Evolutionary conservation across 2,797 vertebrate species (phyloP).

Genomic region (Dryobates pubescens): DNA sequence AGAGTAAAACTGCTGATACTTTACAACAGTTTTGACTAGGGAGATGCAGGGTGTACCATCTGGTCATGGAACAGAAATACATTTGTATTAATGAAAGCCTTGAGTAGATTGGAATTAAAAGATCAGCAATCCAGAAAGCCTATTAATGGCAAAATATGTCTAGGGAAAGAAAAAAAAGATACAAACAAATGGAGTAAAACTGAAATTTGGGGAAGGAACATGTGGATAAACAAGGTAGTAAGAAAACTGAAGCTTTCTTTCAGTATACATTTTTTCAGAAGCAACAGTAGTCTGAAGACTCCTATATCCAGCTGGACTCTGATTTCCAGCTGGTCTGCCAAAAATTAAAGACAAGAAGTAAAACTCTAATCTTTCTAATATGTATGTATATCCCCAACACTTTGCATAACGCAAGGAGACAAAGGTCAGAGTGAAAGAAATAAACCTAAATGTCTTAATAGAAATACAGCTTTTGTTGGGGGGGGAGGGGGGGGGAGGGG

Average conservation of each 20-base stretch:
- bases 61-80: neutral
- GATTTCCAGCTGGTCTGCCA: neutral
- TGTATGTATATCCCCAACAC: neutral
- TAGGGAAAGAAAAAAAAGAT: no score
- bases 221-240: neutral
- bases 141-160: neutral
- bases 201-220: neutral
- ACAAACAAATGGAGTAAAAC: neutral
- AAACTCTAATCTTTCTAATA: neutral
- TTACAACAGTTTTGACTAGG: neutral
- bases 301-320: neutral
- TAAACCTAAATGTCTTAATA: neutral
- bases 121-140: neutral
- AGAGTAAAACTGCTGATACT: neutral
- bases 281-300: neutral
- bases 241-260: neutral
- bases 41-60: neutral
- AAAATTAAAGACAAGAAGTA: neutral
- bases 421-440: neutral
- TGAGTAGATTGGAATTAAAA: neutral
- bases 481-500: fast-evolving
- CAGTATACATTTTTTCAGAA: neutral
- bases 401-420: neutral
- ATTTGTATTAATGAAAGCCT: neutral
- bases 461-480: neutral